phyloP scores from a whole-genome alignment of 2,113 vertebrate species.

The Eupsittula cactorum region DNA sequence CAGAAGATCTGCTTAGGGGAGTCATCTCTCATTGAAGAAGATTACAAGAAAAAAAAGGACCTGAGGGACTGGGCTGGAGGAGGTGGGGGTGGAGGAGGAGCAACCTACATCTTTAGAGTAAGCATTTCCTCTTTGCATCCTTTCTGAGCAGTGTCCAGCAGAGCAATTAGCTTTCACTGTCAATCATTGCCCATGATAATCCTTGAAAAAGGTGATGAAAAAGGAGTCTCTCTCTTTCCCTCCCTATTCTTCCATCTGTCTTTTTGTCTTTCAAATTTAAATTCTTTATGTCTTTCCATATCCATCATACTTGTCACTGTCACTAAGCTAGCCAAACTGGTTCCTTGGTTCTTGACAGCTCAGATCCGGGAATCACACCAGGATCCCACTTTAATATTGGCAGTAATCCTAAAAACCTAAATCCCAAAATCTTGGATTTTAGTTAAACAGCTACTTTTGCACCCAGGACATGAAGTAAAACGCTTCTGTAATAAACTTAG shows the following conservation, averaged over 20 bases:
- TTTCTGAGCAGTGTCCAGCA: background rate
- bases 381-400: background rate
- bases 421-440: background rate
- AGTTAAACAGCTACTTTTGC: background rate
- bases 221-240: background rate
- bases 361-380: background rate
- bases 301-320: background rate
- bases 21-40: conserved; percentile 85
- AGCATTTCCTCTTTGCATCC: background rate
- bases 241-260: background rate
- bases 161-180: background rate
- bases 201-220: background rate
- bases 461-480: background rate
- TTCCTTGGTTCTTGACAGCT: background rate
- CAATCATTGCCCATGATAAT: background rate
- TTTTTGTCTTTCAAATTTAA: background rate
- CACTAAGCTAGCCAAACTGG: background rate
- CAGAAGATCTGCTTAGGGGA: conserved; percentile 87
- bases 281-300: background rate
- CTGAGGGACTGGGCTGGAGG: conserved; percentile 83
- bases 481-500: background rate
- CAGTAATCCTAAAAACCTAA: background rate
- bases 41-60: conserved; percentile 57
- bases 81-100: conserved; percentile 89
- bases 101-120: conserved; percentile 87